Conservation (phyloP, 2,888 invertebrate genomes). For the Tipula confusa region DNA sequence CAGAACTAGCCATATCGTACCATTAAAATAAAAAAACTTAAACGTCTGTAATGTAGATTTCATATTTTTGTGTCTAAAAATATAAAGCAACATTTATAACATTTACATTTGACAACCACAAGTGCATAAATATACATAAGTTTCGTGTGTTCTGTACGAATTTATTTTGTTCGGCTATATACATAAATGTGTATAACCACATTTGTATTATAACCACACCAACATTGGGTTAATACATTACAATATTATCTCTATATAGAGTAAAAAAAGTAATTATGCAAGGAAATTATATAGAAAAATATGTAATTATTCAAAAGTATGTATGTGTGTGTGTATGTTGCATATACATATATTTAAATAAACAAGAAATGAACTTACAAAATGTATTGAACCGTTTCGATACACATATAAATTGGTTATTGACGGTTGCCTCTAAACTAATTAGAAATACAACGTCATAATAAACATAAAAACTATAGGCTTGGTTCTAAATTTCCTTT, state of each 20-base stretch:
- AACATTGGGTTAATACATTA: background rate
- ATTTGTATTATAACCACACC: background rate
- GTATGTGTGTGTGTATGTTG: background rate
- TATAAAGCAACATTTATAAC: background rate
- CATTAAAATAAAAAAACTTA: background rate
- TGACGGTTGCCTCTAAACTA: background rate
- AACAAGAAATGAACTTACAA: background rate
- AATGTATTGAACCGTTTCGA: background rate
- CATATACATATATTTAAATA: background rate
- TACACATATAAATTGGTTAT: constrained; percentile 3
- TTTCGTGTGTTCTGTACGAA: background rate
- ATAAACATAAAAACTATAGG: background rate
- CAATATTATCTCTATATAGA: background rate
- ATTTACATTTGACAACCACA: background rate
- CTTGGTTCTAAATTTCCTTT: background rate
- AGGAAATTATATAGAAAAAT: background rate
- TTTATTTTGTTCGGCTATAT: background rate
- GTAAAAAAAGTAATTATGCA: background rate
- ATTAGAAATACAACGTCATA: background rate
- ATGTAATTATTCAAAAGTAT: background rate
- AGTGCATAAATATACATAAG: background rate
- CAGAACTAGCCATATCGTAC: background rate
- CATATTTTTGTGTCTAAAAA: constrained; percentile 3
- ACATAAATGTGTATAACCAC: background rate
- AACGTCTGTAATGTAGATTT: background rate